A percentile compares a stretch with the other conserved stretches of the same genome.
Evolutionary conservation across 2,888 invertebrate species (phyloP).

Genomic region (Andrena bicolor): DNA sequence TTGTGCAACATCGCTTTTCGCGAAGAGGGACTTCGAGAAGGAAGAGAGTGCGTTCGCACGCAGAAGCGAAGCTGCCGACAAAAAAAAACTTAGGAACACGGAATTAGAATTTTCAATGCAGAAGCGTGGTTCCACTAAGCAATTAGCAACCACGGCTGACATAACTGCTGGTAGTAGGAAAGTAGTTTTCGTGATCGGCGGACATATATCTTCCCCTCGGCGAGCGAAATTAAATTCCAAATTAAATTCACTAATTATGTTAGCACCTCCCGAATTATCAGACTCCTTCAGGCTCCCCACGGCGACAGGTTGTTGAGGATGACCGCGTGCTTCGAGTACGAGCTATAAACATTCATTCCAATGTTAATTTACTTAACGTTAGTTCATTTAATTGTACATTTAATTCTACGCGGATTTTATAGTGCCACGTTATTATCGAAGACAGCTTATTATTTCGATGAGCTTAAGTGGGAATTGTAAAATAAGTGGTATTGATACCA

Average conservation of each 20-base stretch:
- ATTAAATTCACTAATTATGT: background rate
- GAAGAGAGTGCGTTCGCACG: background rate
- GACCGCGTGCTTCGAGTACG: background rate
- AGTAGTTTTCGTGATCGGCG: background rate
- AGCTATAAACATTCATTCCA: conserved; percentile 26
- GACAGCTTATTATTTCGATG: background rate
- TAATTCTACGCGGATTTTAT: background rate
- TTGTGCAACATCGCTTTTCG: background rate
- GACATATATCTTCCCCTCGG: background rate
- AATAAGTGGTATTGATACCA: background rate
- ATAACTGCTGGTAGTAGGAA: background rate
- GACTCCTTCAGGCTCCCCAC: background rate
- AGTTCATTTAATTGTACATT: background rate
- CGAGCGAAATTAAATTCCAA: background rate
- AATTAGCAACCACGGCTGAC: background rate
- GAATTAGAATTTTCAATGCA: background rate
- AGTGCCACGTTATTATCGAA: background rate
- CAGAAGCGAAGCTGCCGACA: too few species aligned
- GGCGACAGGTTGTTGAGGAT: background rate
- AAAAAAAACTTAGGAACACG: too few species aligned
- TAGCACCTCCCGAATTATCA: background rate
- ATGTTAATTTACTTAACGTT: background rate
- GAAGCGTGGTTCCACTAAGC: background rate
- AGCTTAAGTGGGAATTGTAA: background rate
- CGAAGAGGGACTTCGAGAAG: too few species aligned